These are phyloP conservation scores for Monoplex corrugatus DNA, from an alignment of 2,888 invertebrate genomes.

Conservation along the genomic window DNA sequence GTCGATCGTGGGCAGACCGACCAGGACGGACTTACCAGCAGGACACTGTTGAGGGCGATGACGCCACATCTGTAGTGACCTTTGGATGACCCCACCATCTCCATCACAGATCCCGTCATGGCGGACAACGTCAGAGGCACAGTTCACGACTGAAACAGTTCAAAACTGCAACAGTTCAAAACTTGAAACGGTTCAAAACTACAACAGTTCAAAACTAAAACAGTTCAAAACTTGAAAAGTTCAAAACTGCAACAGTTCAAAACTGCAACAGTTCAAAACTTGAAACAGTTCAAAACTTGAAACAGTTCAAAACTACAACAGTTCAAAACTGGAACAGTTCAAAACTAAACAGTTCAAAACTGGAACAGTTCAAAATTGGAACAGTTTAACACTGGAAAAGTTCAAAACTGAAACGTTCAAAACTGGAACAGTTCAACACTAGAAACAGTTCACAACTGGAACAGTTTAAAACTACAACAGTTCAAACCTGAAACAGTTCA, in stretches of 20 bases:
- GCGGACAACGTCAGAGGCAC: background rate
- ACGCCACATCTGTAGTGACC: background rate
- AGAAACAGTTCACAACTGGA: background rate
- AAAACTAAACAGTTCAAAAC: no score
- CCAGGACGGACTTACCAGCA: background rate
- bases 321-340: background rate
- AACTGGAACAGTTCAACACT: background rate
- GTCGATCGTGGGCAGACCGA: no score
- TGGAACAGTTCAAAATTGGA: background rate
- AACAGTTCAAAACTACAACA: background rate
- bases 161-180: background rate
- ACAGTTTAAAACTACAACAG: background rate
- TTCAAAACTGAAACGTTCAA: background rate
- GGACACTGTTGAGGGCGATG: slow-evolving; percentile 1
- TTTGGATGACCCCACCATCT: background rate
- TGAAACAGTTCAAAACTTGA: no score
- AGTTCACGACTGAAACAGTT: no score
- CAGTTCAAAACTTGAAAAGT: background rate
- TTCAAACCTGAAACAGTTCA: background rate
- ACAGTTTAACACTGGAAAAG: no score
- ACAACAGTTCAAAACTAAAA: background rate
- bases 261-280: background rate
- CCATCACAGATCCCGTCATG: background rate
- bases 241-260: no score
- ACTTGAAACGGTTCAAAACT: background rate